A percentile compares a stretch with the other conserved stretches of the same genome.
These are phyloP conservation scores for Heteropelma amictum DNA, from an alignment of 2,888 invertebrate species.

Conservation along the genomic window DNA sequence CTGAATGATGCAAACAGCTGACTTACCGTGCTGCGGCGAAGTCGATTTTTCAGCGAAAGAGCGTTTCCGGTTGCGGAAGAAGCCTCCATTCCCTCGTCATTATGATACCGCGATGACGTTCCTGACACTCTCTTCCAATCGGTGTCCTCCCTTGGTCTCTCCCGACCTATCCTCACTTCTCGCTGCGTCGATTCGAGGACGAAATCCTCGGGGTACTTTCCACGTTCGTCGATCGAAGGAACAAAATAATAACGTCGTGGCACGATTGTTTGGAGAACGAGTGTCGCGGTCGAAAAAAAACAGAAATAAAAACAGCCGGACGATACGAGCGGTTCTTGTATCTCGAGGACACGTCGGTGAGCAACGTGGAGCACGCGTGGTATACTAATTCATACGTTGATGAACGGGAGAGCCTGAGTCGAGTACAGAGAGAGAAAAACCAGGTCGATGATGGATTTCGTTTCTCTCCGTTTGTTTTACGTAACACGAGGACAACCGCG, in stretches of 20 bases:
- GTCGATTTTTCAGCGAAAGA: slow-evolving; percentile 66
- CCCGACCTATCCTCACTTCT: neutral
- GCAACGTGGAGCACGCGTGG: slow-evolving; percentile 14
- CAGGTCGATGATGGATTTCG: slow-evolving; percentile 5
- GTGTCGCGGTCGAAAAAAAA: neutral
- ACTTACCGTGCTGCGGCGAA: slow-evolving; percentile 72
- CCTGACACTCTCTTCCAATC: slow-evolving; percentile 17
- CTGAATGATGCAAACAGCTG: slow-evolving; percentile 15
- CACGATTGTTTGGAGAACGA: slow-evolving; percentile 13
- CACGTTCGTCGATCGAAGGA: slow-evolving; percentile 19
- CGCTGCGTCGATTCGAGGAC: neutral
- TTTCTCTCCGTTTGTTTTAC: neutral
- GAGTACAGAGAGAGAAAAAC: slow-evolving; percentile 32
- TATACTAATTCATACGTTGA: slow-evolving; percentile 21
- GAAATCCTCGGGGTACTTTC: slow-evolving; percentile 5
- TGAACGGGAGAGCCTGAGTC: slow-evolving; percentile 35
- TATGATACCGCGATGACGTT: slow-evolving; percentile 61
- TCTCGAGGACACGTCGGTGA: neutral
- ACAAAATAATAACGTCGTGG: slow-evolving; percentile 15
- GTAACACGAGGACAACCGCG: slow-evolving; percentile 36
- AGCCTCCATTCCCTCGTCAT: slow-evolving; percentile 67
- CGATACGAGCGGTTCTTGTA: no score
- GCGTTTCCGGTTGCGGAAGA: slow-evolving; percentile 65
- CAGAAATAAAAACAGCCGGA: no score
- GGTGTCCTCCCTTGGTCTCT: slow-evolving; percentile 2